Evolutionary conservation across 1,140 invertebrate genomes (phyloP).

Genomic region (Drosophila rufa): DNA sequence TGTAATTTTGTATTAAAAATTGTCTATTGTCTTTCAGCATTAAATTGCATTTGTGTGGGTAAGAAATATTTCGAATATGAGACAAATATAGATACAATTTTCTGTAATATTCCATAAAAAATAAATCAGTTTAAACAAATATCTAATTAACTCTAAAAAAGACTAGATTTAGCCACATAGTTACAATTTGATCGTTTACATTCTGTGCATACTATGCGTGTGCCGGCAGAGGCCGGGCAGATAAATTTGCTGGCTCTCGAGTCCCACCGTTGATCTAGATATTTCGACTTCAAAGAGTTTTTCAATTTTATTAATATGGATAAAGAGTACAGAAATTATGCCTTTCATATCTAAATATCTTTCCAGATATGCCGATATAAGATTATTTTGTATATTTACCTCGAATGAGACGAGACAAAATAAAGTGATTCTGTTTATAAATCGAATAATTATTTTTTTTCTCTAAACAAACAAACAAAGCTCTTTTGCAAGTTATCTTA

Average conservation of each 20-base stretch:
- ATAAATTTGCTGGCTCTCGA: too few species aligned
- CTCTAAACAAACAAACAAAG: neutral
- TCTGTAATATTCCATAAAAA: too few species aligned
- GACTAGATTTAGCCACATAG: too few species aligned
- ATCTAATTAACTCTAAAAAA: neutral
- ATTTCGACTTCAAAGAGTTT: too few species aligned
- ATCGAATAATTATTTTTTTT: neutral
- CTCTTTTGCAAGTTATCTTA: constrained; percentile 3
- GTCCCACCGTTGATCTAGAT: neutral
- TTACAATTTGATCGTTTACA: too few species aligned
- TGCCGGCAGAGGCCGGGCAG: too few species aligned
- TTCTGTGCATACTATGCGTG: too few species aligned
- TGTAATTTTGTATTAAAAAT: neutral
- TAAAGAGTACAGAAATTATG: neutral
- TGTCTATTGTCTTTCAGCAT: too few species aligned
- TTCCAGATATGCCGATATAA: neutral
- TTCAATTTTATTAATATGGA: neutral
- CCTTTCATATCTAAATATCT: neutral
- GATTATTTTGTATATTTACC: neutral
- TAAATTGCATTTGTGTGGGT: too few species aligned
- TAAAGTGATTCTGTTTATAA: neutral
- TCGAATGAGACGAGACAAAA: neutral
- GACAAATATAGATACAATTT: too few species aligned
- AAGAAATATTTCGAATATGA: too few species aligned
- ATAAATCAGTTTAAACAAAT: too few species aligned